These are phyloP conservation scores for Malacoraja senta DNA, from an alignment of 2,797 vertebrate genomes.

Conservation along the genomic window DNA sequence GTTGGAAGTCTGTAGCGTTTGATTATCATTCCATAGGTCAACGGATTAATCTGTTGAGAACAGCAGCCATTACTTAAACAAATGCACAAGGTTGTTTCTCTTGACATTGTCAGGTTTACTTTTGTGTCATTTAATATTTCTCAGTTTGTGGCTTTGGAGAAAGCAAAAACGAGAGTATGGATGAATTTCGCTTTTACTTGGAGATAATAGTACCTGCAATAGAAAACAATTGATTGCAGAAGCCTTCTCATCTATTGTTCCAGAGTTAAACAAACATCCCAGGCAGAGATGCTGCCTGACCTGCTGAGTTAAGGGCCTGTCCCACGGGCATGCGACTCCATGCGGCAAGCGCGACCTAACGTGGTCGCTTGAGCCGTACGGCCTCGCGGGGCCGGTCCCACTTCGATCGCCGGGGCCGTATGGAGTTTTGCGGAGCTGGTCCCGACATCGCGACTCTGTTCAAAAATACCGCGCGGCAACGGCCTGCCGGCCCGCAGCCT, in stretches of 20 bases:
- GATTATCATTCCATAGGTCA: slow-evolving; percentile 64
- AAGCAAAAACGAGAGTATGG: not conserved
- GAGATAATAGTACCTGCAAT: not conserved
- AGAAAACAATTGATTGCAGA: not conserved
- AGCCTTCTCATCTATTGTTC: not conserved
- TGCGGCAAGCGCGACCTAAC: too few species aligned
- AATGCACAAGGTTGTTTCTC: not conserved
- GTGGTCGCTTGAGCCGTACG: too few species aligned
- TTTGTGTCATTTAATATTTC: not conserved
- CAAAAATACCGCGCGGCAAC: too few species aligned
- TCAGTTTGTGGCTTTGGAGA: not conserved
- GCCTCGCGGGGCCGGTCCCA: too few species aligned
- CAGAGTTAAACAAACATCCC: not conserved
- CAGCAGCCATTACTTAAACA: not conserved
- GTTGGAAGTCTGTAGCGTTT: slow-evolving; percentile 75
- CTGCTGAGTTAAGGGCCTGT: too few species aligned
- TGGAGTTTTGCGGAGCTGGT: too few species aligned
- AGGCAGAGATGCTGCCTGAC: too few species aligned
- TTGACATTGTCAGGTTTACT: not conserved
- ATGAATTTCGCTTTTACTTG: not conserved
- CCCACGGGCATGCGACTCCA: too few species aligned
- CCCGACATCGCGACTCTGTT: too few species aligned
- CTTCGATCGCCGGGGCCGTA: too few species aligned
- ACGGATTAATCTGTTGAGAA: slow-evolving; percentile 76
- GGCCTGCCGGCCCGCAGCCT: too few species aligned